Evolutionary conservation across 2,888 invertebrate species (phyloP).

Genomic region (Dasysyrphus tricinctus): DNA sequence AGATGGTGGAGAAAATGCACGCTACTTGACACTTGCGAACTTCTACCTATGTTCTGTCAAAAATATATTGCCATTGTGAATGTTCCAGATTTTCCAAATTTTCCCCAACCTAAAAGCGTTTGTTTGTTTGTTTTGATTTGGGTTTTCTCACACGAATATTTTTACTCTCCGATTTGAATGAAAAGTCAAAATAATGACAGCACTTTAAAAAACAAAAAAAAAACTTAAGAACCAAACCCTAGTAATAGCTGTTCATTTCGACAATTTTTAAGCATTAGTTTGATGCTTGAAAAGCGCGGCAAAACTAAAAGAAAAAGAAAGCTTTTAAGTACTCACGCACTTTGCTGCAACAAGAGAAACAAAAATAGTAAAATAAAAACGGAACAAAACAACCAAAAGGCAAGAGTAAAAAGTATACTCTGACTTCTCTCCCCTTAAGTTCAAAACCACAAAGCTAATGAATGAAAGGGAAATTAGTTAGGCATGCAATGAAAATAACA

Average conservation of each 20-base stretch:
- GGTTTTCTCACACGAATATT: slow-evolving; percentile 8
- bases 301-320: neutral
- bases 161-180: neutral
- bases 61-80: slow-evolving; percentile 47
- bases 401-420: neutral
- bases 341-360: neutral
- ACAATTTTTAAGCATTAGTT: neutral
- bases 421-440: neutral
- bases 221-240: neutral
- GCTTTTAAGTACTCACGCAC: slow-evolving; percentile 7
- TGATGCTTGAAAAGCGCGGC: slow-evolving; percentile 6
- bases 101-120: slow-evolving; percentile 4
- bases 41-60: slow-evolving; percentile 51
- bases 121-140: slow-evolving; percentile 61
- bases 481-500: neutral
- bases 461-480: slow-evolving; percentile 43
- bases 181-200: neutral
- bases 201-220: neutral
- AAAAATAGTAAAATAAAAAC: neutral
- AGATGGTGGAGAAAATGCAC: slow-evolving; percentile 36
- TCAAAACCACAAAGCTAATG: slow-evolving; percentile 1
- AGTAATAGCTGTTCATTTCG: neutral
- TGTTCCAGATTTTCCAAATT: neutral
- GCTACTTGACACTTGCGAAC: slow-evolving; percentile 59
- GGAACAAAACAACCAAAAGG: neutral